Conservation (phyloP, 2,888 invertebrate species). For the Cancer borealis region DNA sequence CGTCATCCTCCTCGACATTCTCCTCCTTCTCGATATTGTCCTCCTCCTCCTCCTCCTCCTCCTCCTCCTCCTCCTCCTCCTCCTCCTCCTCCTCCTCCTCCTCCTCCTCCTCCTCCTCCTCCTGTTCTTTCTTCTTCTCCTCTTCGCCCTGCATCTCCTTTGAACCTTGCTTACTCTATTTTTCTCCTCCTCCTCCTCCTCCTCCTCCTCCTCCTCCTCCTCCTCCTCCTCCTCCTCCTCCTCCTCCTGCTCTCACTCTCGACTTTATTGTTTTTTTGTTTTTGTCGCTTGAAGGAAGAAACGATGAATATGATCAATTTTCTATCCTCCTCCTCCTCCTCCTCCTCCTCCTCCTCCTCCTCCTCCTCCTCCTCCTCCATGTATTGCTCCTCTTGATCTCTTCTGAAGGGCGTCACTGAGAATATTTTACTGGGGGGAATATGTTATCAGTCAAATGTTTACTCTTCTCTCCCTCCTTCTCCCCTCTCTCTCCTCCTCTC, state of each 20-base stretch:
- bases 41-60: neutral
- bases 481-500: too few species aligned
- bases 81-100: neutral
- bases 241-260: neutral
- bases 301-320: constrained; percentile 18
- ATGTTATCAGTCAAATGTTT: neutral
- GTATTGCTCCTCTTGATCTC: too few species aligned
- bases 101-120: constrained; percentile 18
- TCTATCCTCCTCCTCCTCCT: too few species aligned
- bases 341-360: constrained; percentile 29
- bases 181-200: neutral
- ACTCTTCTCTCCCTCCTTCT: neutral
- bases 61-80: neutral
- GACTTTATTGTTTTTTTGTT: neutral
- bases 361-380: neutral
- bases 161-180: too few species aligned
- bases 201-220: constrained; percentile 20
- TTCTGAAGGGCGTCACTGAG: too few species aligned
- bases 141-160: neutral
- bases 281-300: neutral
- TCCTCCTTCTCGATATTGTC: neutral
- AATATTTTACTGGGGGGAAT: neutral
- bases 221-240: neutral
- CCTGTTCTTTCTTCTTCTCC: neutral
- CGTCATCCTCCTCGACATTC: neutral